Conservation (phyloP, 2,888 invertebrate species). For the Acleris laterana region DNA sequence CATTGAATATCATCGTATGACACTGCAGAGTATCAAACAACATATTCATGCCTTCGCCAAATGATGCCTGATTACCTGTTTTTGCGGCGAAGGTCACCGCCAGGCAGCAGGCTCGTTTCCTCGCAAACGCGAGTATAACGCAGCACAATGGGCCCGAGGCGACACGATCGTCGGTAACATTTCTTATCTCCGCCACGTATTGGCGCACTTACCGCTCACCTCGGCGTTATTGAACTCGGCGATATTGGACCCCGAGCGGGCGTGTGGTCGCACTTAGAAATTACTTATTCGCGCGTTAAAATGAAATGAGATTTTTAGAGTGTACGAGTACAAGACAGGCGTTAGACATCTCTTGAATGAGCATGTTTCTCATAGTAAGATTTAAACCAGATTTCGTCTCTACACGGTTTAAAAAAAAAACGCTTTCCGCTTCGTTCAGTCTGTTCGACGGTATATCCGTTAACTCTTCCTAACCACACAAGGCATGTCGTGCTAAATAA, state of each 20-base stretch:
- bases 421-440: too few relatives aligned
- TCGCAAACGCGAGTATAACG: constrained; percentile 44
- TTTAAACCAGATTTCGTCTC: too few relatives aligned
- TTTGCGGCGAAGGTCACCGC: constrained; percentile 17
- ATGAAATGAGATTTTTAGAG: not conserved
- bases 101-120: constrained; percentile 30
- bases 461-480: too few relatives aligned
- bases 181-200: constrained; percentile 69
- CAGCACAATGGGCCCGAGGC: constrained; percentile 56
- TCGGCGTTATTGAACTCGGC: constrained; percentile 66
- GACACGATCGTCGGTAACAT: constrained; percentile 63
- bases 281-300: constrained; percentile 24
- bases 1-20: too few relatives aligned
- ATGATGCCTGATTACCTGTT: constrained; percentile 28
- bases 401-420: too few relatives aligned
- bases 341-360: too few relatives aligned
- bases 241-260: constrained; percentile 64
- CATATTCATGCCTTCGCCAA: constrained; percentile 2
- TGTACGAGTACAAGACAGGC: not conserved
- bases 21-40: too few relatives aligned
- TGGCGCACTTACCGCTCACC: constrained; percentile 62
- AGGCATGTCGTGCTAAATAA: too few relatives aligned
- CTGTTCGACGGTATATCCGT: too few relatives aligned
- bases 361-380: too few relatives aligned
- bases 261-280: constrained; percentile 18